Base-by-base conservation (phyloP, 2,888 invertebrate genomes). In the Masnerella sp. region DNA sequence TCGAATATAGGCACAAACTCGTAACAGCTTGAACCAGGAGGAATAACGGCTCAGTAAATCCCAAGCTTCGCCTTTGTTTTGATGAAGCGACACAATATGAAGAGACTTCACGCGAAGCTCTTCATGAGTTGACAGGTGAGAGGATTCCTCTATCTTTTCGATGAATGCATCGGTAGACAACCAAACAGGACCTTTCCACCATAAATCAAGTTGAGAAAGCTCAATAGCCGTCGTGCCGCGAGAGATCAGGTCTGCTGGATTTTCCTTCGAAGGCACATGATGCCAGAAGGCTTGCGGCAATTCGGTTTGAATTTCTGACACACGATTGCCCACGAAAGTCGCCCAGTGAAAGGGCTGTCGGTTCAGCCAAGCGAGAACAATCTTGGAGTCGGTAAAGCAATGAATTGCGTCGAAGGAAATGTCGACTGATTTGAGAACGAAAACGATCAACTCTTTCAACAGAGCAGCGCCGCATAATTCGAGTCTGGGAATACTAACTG, bases 331-430 rank as follows among this genome's bases (percentile, higher is more conserved):
- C n/a, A n/a, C n/a, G n/a, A n/a, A n/a, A n/a, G n/a, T n/a, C n/a
- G n/a, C n/a, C n/a, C n/a, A n/a, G n/a, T n/a, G n/a, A n/a, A n/a
- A n/a, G n/a, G n/a, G n/a, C n/a, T n/a, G n/a, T n/a, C n/a, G n/a
- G n/a, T n/a, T n/a, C n/a, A n/a, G n/a, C n/a, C n/a, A n/a, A n/a
- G n/a, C n/a, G n/a, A n/a, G n/a, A n/a, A n/a, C n/a, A n/a, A n/a
- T n/a, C n/a, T n/a, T n/a, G n/a, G 51, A 51, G 8, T 51, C 51
- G 1, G 51, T 9, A 17, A 49, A 49, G 5, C 36, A 34, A 9
- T 7, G 18, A 3, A 36, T n/a, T 0, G 34, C 9, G n/a, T 51
- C 34, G 1, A 20, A 12, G 5, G 8, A 5, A 0, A 28, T 7
- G 5, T 36, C 34, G 1, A 20, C 5, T 9, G 3, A 8, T 8